Conservation (phyloP, 2,113 vertebrate genomes). For the Pica pica region DNA sequence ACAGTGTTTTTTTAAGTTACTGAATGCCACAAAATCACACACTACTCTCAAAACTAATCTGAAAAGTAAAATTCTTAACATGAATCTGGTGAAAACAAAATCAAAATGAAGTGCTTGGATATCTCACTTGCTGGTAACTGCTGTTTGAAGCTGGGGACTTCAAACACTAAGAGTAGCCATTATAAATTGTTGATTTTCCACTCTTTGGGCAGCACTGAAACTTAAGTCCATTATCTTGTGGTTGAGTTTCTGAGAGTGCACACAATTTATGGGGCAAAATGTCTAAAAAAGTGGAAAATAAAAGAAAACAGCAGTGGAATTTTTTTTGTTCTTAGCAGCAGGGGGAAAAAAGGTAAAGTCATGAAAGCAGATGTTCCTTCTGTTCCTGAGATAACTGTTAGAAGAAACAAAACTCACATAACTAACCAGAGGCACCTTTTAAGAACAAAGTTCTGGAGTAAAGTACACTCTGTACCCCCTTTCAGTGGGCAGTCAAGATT, state of each 20-base stretch:
- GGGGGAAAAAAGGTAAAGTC: neutral
- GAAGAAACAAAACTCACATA: neutral
- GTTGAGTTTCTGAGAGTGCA: neutral
- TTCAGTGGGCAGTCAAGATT: neutral
- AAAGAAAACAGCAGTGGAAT: neutral
- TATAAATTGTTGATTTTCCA: neutral
- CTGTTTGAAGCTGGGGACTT: neutral
- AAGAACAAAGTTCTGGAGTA: neutral
- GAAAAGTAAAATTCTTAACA: neutral
- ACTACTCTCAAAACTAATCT: neutral
- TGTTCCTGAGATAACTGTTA: neutral
- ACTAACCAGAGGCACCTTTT: neutral
- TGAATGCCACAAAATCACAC: neutral
- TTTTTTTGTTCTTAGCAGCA: neutral
- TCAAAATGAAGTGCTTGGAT: no score
- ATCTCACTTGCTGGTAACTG: neutral
- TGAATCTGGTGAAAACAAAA: neutral
- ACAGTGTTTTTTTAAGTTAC: neutral
- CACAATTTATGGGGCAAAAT: neutral
- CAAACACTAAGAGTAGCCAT: neutral
- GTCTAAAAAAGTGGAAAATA: neutral
- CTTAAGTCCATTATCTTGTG: neutral
- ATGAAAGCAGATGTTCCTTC: neutral
- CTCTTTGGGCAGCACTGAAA: neutral
- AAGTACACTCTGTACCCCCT: neutral